Base-by-base conservation (phyloP, 2,113 vertebrate species). In the Girardinichthys multiradiatus region DNA sequence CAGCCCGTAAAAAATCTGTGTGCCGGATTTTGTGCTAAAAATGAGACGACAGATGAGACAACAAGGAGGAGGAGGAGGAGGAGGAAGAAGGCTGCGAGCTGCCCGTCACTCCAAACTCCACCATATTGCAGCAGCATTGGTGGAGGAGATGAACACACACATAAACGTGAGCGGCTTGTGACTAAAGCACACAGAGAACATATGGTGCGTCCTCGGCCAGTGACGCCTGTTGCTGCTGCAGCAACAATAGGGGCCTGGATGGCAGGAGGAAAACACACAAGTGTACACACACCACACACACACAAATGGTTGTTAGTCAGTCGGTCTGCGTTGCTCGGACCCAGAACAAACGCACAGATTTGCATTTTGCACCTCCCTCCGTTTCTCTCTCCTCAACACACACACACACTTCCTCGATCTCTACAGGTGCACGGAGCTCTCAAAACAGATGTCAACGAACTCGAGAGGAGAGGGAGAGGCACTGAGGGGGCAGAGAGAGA, bases 101-200 rank as follows among this genome's bases (percentile, higher is more conserved):
- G 82, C 66, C 66, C 24, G 64, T 91, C 27, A 35, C 93, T 92
- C 93, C 91, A 94, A 94, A 90, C 92, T 1, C 83, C 92, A 93
- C 94, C 95, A 94, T 95, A 96, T 95, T 95, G 95, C 95, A 93
- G 92, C 78, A 90, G 93, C 89, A 91, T 92, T 94, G 95, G 95
- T 95, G 95, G 95, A 92, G 93, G 93, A 94, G 95, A 94, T 94
- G 93, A 95, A 95, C 78, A 80, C 81, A 66, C 19, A 51, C 72
- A 59, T 10, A 68, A 68, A 71, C 57, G 29, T 19, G 19, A 26
- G 39, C 84, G 74, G 93, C 94, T 94, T 95, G 86, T 96, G 96
- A 95, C 95, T 94, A 94, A 94, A 94, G 95, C 95, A 95, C 95
- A 97, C 95, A 97, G 92, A 85, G 94, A 95, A 96, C 98, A 99